phyloP scores from a whole-genome alignment of 2,113 vertebrate species.

The Pseudonaja textilis region DNA sequence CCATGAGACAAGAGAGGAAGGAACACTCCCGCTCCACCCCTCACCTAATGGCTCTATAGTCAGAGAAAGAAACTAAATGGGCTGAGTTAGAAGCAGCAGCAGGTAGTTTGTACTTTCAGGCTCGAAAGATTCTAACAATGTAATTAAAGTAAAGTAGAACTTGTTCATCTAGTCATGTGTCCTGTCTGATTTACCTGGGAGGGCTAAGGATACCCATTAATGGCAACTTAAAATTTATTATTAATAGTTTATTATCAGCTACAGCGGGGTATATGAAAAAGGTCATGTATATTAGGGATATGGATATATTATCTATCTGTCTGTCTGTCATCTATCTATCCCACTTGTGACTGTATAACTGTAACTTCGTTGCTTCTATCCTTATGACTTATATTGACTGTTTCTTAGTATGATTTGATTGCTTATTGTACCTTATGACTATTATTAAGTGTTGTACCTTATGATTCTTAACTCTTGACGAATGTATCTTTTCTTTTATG shows the following conservation, averaged over 20 bases:
- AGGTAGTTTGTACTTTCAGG: background rate
- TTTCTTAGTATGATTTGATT: too few species aligned
- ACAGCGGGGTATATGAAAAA: background rate
- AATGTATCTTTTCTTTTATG: too few species aligned
- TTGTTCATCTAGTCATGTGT: background rate
- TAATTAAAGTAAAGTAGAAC: background rate
- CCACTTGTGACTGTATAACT: too few species aligned
- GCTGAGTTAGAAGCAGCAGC: background rate
- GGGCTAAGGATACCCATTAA: background rate
- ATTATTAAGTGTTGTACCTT: too few species aligned
- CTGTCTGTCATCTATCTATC: background rate
- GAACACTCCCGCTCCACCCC: fast-evolving
- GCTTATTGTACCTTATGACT: too few species aligned
- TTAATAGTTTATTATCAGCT: background rate
- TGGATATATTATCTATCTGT: background rate
- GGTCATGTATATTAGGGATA: background rate
- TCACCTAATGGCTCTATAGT: background rate
- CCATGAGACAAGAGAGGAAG: background rate
- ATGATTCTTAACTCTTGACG: too few species aligned
- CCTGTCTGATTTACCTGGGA: background rate
- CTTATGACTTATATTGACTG: too few species aligned
- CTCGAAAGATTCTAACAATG: background rate
- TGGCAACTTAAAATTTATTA: constrained; percentile 12
- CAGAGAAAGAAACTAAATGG: background rate
- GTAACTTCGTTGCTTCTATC: too few species aligned